Conservation (phyloP, 2,113 vertebrate species). For the Pachyramphus minor region DNA sequence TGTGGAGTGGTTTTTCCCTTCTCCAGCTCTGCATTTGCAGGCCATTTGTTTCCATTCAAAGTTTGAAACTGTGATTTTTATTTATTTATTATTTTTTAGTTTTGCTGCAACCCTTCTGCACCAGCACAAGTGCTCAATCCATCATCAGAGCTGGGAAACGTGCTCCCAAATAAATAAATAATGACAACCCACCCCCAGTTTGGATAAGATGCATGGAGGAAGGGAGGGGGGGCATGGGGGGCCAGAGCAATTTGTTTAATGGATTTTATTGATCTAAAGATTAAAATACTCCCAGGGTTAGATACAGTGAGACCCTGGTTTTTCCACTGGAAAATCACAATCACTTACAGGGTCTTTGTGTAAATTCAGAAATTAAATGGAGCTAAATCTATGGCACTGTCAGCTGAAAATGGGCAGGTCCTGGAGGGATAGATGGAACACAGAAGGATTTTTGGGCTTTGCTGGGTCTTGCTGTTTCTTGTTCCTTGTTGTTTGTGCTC, state of each 20-base stretch:
- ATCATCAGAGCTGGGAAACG: not conserved
- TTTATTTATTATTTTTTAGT: not conserved
- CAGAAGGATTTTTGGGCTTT: not conserved
- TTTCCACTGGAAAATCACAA: conserved; percentile 62
- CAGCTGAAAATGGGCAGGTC: conserved; percentile 41
- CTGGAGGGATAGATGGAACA: not conserved
- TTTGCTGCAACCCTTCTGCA: not conserved
- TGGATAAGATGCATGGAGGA: not conserved
- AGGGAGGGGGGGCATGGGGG: not conserved
- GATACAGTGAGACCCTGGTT: not conserved
- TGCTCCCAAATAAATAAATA: conserved; percentile 32
- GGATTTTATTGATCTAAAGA: conserved; percentile 68
- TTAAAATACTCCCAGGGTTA: conserved; percentile 63
- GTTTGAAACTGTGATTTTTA: not conserved
- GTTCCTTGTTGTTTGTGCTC: not conserved
- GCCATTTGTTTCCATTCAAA: conserved; percentile 24
- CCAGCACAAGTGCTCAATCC: not conserved
- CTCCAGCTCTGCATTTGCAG: not conserved
- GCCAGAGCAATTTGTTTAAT: conserved; percentile 72
- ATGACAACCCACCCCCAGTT: not conserved
- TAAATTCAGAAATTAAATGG: conserved; percentile 69
- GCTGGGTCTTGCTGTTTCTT: not conserved
- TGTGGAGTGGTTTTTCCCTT: not conserved
- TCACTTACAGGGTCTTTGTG: conserved; percentile 60
- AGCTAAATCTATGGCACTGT: conserved; percentile 40